Conservation (phyloP, 2,888 invertebrate species). For the Eilema griseolum region DNA sequence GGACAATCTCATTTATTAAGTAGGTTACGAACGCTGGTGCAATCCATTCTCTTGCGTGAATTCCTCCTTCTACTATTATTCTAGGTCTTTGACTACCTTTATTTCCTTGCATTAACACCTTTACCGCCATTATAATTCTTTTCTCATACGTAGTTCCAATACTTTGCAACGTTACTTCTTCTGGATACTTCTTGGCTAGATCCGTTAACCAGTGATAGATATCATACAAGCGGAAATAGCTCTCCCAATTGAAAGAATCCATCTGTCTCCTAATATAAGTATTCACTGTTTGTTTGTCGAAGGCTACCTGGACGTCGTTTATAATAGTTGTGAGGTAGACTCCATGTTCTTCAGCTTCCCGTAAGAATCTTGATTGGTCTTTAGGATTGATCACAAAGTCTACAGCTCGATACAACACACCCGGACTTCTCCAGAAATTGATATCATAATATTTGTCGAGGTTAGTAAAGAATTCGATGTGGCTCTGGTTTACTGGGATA, state of each 20-base stretch:
- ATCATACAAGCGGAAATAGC: constrained; percentile 86
- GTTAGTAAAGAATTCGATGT: constrained; percentile 65
- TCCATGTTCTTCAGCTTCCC: constrained; percentile 51
- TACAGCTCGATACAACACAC: constrained; percentile 58
- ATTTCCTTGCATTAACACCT: constrained; percentile 45
- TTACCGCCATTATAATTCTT: constrained; percentile 68
- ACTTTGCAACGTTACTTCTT: constrained; percentile 67
- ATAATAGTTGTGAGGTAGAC: constrained; percentile 67
- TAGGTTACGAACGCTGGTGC: constrained; percentile 87
- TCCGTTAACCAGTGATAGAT: constrained; percentile 87
- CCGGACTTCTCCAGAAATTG: constrained; percentile 71
- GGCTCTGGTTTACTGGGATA: constrained; percentile 59
- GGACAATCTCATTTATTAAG: constrained; percentile 84
- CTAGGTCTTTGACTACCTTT: constrained; percentile 24
- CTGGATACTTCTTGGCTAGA: constrained; percentile 73
- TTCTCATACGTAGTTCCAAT: constrained; percentile 77
- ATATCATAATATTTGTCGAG: constrained; percentile 56
- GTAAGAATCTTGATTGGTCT: constrained; percentile 53
- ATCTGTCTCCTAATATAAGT: constrained; percentile 69
- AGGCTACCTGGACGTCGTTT: constrained; percentile 70
- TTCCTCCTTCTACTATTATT: constrained; percentile 87
- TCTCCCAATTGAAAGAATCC: constrained; percentile 81
- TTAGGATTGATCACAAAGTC: constrained; percentile 71
- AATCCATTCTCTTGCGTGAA: constrained; percentile 93
- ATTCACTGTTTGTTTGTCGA: constrained; percentile 71